Conservation (phyloP, 1,140 invertebrate genomes). For the Rhyzopertha dominica region DNA sequence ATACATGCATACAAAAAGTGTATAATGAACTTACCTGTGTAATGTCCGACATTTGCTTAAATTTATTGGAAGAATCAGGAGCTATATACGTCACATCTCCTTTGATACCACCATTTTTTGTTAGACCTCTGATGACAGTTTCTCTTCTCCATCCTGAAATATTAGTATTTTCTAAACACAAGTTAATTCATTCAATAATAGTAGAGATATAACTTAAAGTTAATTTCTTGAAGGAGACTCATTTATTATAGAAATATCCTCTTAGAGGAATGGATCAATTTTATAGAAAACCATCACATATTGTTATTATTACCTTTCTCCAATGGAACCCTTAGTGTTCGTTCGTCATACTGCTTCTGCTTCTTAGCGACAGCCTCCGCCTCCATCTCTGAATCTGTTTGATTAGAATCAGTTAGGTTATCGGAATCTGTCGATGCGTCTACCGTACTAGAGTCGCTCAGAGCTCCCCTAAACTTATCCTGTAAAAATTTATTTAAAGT, state of each 20-base stretch:
- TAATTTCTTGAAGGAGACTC: no score
- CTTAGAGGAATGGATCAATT: no score
- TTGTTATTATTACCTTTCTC: slow-evolving; percentile 56
- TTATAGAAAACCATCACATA: no score
- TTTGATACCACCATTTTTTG: slow-evolving; percentile 71
- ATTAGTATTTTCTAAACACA: not conserved
- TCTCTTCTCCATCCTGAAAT: slow-evolving; percentile 74
- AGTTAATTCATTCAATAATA: no score
- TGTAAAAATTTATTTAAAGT: slow-evolving; percentile 43
- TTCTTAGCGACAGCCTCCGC: slow-evolving; percentile 45
- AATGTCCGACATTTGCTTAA: slow-evolving; percentile 69
- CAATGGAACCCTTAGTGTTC: slow-evolving; percentile 66
- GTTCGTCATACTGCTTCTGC: slow-evolving; percentile 51
- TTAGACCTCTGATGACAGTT: slow-evolving; percentile 79
- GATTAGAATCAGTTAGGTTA: slow-evolving; percentile 51
- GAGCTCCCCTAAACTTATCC: slow-evolving; percentile 51
- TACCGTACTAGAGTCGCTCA: slow-evolving; percentile 48
- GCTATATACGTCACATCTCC: slow-evolving; percentile 87
- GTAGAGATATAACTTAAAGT: no score
- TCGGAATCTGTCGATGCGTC: slow-evolving; percentile 53
- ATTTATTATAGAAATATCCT: no score
- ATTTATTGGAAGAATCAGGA: slow-evolving; percentile 72
- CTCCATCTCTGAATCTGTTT: slow-evolving; percentile 44
- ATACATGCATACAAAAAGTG: no score
- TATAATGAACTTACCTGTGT: slow-evolving; percentile 54